Base-by-base conservation (phyloP, 2,797 vertebrate genomes). In the Ammospiza maritima region DNA sequence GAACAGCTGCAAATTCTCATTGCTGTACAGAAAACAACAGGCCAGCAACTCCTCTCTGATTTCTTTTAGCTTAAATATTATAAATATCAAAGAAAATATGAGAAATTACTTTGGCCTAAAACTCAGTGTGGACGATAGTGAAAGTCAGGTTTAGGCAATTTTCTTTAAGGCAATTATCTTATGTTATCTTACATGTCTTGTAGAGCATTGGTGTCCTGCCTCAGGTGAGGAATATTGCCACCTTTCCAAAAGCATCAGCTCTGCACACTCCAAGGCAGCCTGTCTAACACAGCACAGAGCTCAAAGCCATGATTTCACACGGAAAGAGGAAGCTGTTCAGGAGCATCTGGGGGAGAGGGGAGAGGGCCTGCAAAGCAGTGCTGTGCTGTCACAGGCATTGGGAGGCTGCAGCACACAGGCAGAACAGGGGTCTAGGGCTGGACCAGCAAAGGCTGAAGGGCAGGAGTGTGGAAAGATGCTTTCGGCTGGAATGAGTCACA, bases 1-100 rank as follows among this genome's bases (percentile, higher is more conserved):
- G 74, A 77, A 54, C 85, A 94, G 91, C 93, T 94, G 93, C 81
- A 93, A 92, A 88, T n/a, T 65, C 57, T 93, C 91, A 94, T 22
- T 47, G 36, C 48, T 71, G 42, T 82, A 73, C 4, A 22, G 83
- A 94, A 95, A 94, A 86, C 34, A 73, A 67, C 67, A 87, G 64
- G n/a, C 65, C 47, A 54, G 65, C n/a, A 82, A 86, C 45, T 45
- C 12, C 42, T 4, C 19, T 57, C 86, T 76, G 40, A 67, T 87
- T 90, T 69, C 51, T 90, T 95, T 65, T 61, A 80, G 50, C 61
- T 86, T 86, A 91, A 88, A 70, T 57, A 88, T 67, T 50, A 86
- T 21, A 87, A 94, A 90, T 57, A 67, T 50, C 57, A 82, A 70
- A 92, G 60, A 83, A 89, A 90, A 82, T 1, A 95, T 25, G 38